Evolutionary conservation across 1,140 invertebrate genomes (phyloP).

Genomic region (Sitobion miscanthi): DNA sequence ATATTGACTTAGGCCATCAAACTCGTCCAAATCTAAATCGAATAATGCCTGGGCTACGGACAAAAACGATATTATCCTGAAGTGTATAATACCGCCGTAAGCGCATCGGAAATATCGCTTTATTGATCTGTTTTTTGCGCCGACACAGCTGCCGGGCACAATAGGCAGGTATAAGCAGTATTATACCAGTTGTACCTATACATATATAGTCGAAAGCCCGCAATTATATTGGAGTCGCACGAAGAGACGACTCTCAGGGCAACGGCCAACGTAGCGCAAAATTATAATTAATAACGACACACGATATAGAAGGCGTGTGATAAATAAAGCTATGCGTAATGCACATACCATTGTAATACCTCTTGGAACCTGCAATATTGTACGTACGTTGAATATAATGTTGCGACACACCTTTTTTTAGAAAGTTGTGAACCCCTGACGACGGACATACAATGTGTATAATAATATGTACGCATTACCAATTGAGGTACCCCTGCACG

Average conservation of each 20-base stretch:
- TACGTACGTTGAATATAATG: not conserved
- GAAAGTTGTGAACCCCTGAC: slow-evolving; percentile 14
- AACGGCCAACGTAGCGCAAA: not conserved
- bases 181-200: not conserved
- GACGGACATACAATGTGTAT: not conserved
- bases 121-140: not conserved
- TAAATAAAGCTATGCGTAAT: not conserved
- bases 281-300: not conserved
- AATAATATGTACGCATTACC: not conserved
- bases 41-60: not conserved
- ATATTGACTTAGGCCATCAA: too few relatives aligned
- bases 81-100: not conserved
- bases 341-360: not conserved
- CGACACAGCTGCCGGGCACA: not conserved
- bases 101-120: not conserved
- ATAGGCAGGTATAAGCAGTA: not conserved
- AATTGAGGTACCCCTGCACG: not conserved
- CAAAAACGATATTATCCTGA: not conserved
- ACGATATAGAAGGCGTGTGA: not conserved
- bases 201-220: not conserved
- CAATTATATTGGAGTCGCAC: not conserved
- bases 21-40: not conserved
- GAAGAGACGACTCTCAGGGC: not conserved
- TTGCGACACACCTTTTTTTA: not conserved
- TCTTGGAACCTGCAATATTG: not conserved